Conservation (phyloP, 2,113 vertebrate species). For the Bagarius yarrelli region DNA sequence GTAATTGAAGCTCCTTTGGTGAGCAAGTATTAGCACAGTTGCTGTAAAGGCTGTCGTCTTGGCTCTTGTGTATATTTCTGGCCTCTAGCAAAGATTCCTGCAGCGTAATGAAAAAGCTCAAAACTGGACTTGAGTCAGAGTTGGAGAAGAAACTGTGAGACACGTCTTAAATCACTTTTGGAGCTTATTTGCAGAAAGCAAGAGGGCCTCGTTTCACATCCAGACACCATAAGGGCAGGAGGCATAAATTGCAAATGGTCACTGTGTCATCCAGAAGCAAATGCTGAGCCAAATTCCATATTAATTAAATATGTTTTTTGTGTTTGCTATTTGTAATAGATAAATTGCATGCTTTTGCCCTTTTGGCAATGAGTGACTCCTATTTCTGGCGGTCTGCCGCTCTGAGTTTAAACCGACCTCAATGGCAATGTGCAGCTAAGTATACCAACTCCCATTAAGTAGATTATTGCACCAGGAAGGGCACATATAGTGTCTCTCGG, state of each 20-base stretch:
- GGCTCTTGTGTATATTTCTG: slow-evolving; percentile 33
- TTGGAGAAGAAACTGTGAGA: slow-evolving; percentile 24
- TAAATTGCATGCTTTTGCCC: slow-evolving; percentile 36
- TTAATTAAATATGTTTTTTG: slow-evolving; percentile 39
- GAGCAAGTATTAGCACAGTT: slow-evolving; percentile 26
- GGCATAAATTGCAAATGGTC: slow-evolving; percentile 20
- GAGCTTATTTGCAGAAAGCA: slow-evolving; percentile 22
- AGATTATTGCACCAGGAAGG: slow-evolving; percentile 49
- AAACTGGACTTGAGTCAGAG: slow-evolving; percentile 37
- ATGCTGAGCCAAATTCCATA: slow-evolving; percentile 20
- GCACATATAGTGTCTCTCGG: slow-evolving; percentile 45
- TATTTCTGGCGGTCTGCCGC: slow-evolving; percentile 17
- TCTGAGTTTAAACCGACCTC: slow-evolving; percentile 10
- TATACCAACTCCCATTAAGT: slow-evolving; percentile 44
- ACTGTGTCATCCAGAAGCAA: slow-evolving; percentile 26
- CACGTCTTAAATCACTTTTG: slow-evolving; percentile 29
- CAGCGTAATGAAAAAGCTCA: slow-evolving; percentile 47
- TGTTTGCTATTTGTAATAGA: slow-evolving; percentile 34
- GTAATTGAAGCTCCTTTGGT: slow-evolving; percentile 43
- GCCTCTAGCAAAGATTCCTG: slow-evolving; percentile 36
- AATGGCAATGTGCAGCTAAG: slow-evolving; percentile 37
- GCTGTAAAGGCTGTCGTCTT: slow-evolving; percentile 38
- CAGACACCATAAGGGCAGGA: slow-evolving; percentile 17
- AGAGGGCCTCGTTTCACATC: slow-evolving; percentile 12
- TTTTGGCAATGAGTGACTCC: slow-evolving; percentile 19